phyloP scores from a whole-genome alignment of 2,888 invertebrate species.

The Deroplatys truncata region DNA sequence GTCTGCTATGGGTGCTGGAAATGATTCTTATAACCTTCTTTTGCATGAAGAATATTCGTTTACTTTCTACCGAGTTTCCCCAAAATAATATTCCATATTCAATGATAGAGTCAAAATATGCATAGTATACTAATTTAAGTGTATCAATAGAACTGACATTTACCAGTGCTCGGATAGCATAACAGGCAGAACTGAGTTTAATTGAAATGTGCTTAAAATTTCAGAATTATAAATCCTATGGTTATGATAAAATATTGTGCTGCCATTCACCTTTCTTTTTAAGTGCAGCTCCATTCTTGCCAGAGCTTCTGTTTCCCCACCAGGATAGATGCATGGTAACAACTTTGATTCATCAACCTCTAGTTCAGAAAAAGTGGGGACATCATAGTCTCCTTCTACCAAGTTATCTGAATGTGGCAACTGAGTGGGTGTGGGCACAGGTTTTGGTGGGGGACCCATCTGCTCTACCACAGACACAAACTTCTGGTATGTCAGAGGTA shows the following conservation, averaged over 20 bases:
- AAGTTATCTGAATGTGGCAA: constrained; percentile 45
- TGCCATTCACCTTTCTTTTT: constrained; percentile 37
- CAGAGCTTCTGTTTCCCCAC: constrained; percentile 60
- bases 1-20: no score
- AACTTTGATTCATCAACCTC: constrained; percentile 47
- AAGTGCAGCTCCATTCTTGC: constrained; percentile 51
- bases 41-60: no score
- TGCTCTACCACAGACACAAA: constrained; percentile 52
- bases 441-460: constrained; percentile 40
- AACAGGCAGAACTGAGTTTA: no score
- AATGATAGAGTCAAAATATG: no score
- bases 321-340: constrained; percentile 54
- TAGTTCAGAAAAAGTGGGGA: constrained; percentile 53
- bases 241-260: not conserved
- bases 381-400: constrained; percentile 47
- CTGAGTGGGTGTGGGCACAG: constrained; percentile 44
- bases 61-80: no score
- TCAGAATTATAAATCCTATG: not conserved
- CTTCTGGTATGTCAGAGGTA: constrained; percentile 62
- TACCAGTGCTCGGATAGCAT: no score
- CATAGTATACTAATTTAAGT: no score
- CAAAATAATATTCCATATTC: no score
- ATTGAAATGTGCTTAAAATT: not conserved
- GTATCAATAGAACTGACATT: no score
- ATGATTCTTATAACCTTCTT: no score